Evolutionary conservation across 2,888 invertebrate species (phyloP), one percentile per base, ranked within the genome.

Genomic region (Mesorhabditis spiculigera): DNA sequence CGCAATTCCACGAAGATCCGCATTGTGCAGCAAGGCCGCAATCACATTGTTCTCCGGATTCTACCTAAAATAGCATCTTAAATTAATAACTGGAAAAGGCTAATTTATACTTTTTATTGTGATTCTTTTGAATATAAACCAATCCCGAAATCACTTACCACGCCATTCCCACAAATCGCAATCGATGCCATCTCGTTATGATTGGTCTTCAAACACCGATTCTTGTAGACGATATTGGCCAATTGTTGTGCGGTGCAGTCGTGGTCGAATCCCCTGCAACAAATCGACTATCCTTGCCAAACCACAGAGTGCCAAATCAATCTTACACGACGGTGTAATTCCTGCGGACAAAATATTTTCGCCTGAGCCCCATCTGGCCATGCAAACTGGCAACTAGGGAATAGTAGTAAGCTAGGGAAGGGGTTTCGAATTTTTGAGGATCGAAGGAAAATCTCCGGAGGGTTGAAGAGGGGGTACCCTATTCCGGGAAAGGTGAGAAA

Each of bases 221-320:
- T 85, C 50, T 78, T 78, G 68, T 78, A 75, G 5, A 84, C 71
- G 5, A 79, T 71, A 74, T 84, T 85, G 61, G 78, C 81, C 67
- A 83, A 76, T 64, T 79, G 75, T 72, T 84, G 84, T 13, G 79
- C 81, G 4, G 84, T 82, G 69, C 84, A 84, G 63, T 84, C 81
- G 72, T 84, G 84, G 63, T 85, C 84, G 69, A 82, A 84, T 4
- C 83, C 84, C 16, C 83, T 83, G 74, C 70, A 82, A 78, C 28
- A 16, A 13, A n/a, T 8, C 10, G 8, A 13, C n/a, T 50, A 13
- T 10, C n/a, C n/a, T 50, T 50, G 8, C 10, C n/a, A 13, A 13
- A 13, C n/a, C 10, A 50, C n/a, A 50, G n/a, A 10, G n/a, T 50
- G 8, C n/a, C n/a, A 10, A 50, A 50, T 13, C 58, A 50, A 50